Conservation (phyloP, 30 jellyfish, hydroid and myxozoan species). For the Cassiopea andromeda region DNA sequence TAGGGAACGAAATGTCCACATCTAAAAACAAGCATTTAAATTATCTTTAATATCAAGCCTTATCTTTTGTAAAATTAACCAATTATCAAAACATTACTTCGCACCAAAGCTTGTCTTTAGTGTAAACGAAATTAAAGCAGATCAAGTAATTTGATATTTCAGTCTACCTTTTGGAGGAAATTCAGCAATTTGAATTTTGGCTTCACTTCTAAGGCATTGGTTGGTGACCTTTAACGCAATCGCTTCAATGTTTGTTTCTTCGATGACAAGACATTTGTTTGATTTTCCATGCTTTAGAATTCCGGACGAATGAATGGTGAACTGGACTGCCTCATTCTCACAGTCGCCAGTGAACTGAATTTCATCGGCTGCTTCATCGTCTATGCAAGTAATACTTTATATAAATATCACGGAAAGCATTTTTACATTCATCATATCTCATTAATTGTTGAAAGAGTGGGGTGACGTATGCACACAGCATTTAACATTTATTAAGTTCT, state of each 20-base stretch:
- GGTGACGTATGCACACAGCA: too few species aligned
- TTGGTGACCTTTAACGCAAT: not conserved
- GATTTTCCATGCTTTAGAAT: not conserved
- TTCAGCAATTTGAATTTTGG: not conserved
- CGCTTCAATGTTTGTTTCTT: not conserved
- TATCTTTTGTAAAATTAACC: not conserved
- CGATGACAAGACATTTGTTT: not conserved
- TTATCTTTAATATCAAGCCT: too few species aligned
- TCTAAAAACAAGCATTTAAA: not conserved
- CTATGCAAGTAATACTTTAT: not conserved
- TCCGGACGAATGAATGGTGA: not conserved
- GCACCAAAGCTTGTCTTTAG: not conserved
- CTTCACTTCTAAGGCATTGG: not conserved
- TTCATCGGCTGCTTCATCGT: not conserved
- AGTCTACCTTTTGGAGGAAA: constrained; percentile 12
- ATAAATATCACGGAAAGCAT: too few species aligned
- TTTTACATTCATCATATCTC: too few species aligned
- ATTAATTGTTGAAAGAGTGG: too few species aligned
- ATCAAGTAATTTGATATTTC: not conserved
- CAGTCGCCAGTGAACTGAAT: not conserved
- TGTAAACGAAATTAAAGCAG: not conserved
- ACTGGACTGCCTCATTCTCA: not conserved
- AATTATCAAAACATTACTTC: not conserved
- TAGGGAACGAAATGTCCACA: not conserved
- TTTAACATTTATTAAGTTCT: too few species aligned